Percentiles rank a stretch among this genome's conserved stretches.
These are phyloP conservation scores for Habropoda laboriosa DNA, from an alignment of 1,140 invertebrate genomes.

Conservation along the genomic window DNA sequence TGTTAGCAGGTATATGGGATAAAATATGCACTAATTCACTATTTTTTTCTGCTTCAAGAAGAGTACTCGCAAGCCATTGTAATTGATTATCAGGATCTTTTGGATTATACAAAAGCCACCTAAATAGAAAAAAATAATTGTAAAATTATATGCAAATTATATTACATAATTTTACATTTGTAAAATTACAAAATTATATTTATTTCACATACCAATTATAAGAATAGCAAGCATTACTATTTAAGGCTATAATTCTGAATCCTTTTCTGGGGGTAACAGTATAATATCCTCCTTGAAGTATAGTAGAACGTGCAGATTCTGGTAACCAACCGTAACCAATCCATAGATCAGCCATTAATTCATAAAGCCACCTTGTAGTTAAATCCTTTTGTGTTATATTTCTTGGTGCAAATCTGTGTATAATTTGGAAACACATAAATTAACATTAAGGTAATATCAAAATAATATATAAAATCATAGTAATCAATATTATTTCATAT, in stretches of 20 bases:
- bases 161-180: slow-evolving; percentile 4
- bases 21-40: slow-evolving; percentile 91
- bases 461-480: no score
- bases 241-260: slow-evolving; percentile 88
- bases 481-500: no score
- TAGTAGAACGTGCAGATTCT: slow-evolving; percentile 83
- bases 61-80: slow-evolving; percentile 87
- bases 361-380: slow-evolving; percentile 87
- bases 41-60: slow-evolving; percentile 87
- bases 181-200: not conserved
- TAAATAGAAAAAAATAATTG: slow-evolving; percentile 40
- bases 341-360: slow-evolving; percentile 86
- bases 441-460: not conserved
- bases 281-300: slow-evolving; percentile 87
- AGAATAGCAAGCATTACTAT: slow-evolving; percentile 88
- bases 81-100: slow-evolving; percentile 87
- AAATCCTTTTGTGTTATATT: slow-evolving; percentile 80
- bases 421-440: not conserved
- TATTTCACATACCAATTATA: slow-evolving; percentile 86
- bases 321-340: slow-evolving; percentile 83
- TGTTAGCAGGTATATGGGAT: slow-evolving; percentile 90
- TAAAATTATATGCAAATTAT: not conserved
- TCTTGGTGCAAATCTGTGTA: slow-evolving; percentile 83
- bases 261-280: slow-evolving; percentile 84
- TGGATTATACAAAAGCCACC: slow-evolving; percentile 85